These are phyloP conservation scores for Dasyurus viverrinus DNA, from an alignment of 2,113 vertebrate genomes.

Conservation along the genomic window DNA sequence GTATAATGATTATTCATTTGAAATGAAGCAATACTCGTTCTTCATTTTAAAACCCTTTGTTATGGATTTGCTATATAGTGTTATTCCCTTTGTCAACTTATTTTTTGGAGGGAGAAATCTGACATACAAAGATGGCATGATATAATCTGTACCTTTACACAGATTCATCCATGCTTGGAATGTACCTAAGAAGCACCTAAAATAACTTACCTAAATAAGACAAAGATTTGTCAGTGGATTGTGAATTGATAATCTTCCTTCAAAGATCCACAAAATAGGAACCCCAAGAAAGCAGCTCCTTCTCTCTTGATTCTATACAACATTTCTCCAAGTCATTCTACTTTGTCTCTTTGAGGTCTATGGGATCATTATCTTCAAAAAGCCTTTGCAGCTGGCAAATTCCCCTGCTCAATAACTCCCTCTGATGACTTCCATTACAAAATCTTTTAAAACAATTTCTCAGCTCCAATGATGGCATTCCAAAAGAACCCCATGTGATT, in stretches of 20 bases:
- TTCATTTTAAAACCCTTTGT: not conserved
- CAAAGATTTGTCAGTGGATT: not conserved
- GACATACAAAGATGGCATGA: not conserved
- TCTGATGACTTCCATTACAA: not conserved
- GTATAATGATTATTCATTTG: not conserved
- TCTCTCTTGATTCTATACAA: not conserved
- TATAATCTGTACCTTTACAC: not conserved
- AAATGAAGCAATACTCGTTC: not conserved
- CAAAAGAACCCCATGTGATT: conserved; percentile 21
- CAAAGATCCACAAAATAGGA: not conserved
- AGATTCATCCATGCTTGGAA: not conserved
- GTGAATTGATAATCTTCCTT: not conserved
- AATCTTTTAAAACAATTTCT: conserved; percentile 34
- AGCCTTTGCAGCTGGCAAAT: not conserved
- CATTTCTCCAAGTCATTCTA: not conserved
- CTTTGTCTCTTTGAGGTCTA: not conserved
- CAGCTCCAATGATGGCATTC: not conserved
- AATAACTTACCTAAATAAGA: not conserved
- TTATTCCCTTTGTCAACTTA: not conserved
- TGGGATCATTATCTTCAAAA: not conserved
- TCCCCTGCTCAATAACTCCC: not conserved
- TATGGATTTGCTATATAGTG: not conserved
- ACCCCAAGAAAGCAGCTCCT: not conserved
- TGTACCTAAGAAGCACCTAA: not conserved
- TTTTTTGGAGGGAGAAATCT: not conserved